Percentiles rank a stretch among this genome's conserved stretches.
phyloP scores from a whole-genome alignment of 2,888 invertebrate species.

The Lepidochrysops patricia region DNA sequence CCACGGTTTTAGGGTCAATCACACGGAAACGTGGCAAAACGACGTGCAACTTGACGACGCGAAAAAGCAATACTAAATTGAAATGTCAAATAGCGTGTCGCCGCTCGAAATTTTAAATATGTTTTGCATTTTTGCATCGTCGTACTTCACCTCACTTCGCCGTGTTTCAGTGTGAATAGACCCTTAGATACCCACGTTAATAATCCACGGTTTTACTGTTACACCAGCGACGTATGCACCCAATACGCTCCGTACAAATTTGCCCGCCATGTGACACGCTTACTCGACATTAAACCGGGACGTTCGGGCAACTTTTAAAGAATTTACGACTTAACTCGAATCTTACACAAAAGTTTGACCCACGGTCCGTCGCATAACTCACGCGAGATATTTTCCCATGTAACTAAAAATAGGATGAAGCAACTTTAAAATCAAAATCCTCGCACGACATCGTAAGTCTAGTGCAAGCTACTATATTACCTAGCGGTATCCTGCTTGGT shows the following conservation, averaged over 20 bases:
- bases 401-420: constrained; percentile 22
- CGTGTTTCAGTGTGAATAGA: no score
- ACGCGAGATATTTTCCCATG: constrained; percentile 24
- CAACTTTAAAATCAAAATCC: constrained; percentile 27
- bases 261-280: constrained; percentile 32
- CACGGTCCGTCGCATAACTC: constrained; percentile 24
- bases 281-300: constrained; percentile 28
- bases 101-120: no score
- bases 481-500: background rate
- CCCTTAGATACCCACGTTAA: no score
- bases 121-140: no score
- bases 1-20: no score
- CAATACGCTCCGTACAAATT: constrained; percentile 46
- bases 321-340: constrained; percentile 25
- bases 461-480: background rate
- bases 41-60: no score
- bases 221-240: constrained; percentile 40
- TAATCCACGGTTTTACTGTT: constrained; percentile 56
- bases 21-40: no score
- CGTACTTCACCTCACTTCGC: no score
- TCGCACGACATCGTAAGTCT: constrained; percentile 17
- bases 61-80: no score
- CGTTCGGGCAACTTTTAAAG: constrained; percentile 25
- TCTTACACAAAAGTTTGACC: constrained; percentile 24
- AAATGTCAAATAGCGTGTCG: no score